Percentiles rank a stretch among this genome's conserved stretches.
Evolutionary conservation across 2,797 vertebrate genomes (phyloP).

Genomic region (Acropternis orthonyx): DNA sequence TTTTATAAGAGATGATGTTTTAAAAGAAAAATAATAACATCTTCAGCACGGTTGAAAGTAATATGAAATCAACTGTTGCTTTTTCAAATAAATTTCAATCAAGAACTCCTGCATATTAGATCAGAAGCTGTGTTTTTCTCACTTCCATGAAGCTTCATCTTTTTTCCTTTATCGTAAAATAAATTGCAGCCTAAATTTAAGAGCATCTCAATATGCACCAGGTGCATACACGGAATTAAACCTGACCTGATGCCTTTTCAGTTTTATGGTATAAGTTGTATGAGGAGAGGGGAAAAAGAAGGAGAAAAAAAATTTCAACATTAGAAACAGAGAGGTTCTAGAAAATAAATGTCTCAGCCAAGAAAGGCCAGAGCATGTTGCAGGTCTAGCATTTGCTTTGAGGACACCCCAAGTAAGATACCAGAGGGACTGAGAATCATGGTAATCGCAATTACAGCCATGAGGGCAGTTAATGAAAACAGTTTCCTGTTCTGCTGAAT

Average conservation of each 20-base stretch:
- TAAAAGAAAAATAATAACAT: not conserved
- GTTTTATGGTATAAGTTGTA: not conserved
- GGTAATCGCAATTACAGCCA: not conserved
- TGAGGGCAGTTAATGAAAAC: not conserved
- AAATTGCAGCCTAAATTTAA: not conserved
- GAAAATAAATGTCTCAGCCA: not conserved
- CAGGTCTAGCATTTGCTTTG: not conserved
- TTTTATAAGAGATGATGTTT: not conserved
- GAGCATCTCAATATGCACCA: not conserved
- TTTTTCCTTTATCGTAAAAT: not conserved
- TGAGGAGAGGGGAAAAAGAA: not conserved
- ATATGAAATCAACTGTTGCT: conserved; percentile 31
- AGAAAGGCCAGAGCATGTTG: not conserved
- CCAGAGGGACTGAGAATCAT: not conserved
- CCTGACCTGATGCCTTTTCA: not conserved
- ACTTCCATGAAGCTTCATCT: not conserved
- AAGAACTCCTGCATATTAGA: conserved; percentile 32
- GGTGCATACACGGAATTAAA: not conserved
- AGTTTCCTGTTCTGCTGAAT: not conserved
- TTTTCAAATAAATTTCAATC: not conserved
- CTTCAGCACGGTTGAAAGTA: conserved; percentile 35
- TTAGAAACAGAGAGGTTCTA: not conserved
- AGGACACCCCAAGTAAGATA: not conserved
- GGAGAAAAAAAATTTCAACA: not conserved
- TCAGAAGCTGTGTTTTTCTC: not conserved